Percentiles rank a stretch among this genome's conserved stretches.
Evolutionary conservation across 2,888 invertebrate species (phyloP).

Genomic region (Uropetala carovei): DNA sequence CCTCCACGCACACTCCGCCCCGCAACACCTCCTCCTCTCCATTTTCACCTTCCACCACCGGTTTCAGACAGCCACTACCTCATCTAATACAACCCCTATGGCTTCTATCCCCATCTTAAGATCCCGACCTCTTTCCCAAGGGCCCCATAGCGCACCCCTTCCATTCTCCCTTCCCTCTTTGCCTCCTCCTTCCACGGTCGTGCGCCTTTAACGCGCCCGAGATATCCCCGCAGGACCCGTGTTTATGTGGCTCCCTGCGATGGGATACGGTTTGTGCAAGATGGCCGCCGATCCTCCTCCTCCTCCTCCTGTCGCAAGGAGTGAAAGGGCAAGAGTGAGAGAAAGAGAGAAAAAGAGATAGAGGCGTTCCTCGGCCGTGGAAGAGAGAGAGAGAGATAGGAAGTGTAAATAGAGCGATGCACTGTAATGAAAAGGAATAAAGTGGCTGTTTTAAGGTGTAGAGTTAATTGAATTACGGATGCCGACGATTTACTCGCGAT

Average conservation of each 20-base stretch:
- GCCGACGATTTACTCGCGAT: too few species aligned
- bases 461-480: too few species aligned
- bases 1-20: background rate
- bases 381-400: too few species aligned
- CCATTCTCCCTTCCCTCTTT: background rate
- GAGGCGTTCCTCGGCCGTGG: too few species aligned
- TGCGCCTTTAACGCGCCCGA: conserved; percentile 40
- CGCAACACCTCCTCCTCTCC: background rate
- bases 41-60: background rate
- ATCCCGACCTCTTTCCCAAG: conserved; percentile 55
- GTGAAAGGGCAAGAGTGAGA: background rate
- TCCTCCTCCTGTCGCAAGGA: background rate
- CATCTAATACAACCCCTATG: conserved; percentile 59
- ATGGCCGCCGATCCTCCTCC: background rate
- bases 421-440: too few species aligned
- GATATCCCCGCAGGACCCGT: conserved; percentile 34
- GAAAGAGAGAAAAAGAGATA: background rate
- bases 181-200: background rate
- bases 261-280: conserved; percentile 1
- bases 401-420: too few species aligned
- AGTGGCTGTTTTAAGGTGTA: too few species aligned
- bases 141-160: conserved; percentile 41
- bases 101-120: conserved; percentile 58
- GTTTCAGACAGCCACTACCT: conserved; percentile 58
- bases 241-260: conserved; percentile 51